A percentile compares a stretch with the other conserved stretches of the same genome.
Evolutionary conservation across 2,113 vertebrate species (phyloP).

Genomic region (Anoura caudifer): DNA sequence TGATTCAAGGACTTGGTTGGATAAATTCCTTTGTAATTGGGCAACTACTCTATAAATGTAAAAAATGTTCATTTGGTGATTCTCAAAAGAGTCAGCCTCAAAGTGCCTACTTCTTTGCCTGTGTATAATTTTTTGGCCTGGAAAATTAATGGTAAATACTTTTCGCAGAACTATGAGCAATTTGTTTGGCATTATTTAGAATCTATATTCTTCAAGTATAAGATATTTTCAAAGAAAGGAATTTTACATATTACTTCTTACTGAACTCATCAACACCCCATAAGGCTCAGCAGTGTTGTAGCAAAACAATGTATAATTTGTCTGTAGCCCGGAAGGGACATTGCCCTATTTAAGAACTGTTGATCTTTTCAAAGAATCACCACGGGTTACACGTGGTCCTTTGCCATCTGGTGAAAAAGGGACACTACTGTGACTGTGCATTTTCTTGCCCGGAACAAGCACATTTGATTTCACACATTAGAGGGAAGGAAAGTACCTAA

Average conservation of each 20-base stretch:
- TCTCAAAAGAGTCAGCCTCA: not conserved
- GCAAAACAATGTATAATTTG: not conserved
- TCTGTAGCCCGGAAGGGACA: not conserved
- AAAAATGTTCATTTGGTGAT: not conserved
- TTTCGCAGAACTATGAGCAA: not conserved
- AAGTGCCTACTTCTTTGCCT: not conserved
- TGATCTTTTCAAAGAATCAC: not conserved
- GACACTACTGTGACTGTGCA: not conserved
- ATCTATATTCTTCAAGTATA: constrained; percentile 10
- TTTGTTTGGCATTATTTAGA: not conserved
- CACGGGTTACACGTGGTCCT: not conserved
- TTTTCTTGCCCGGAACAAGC: not conserved
- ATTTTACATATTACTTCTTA: not conserved
- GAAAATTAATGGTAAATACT: not conserved
- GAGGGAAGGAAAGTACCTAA: not conserved
- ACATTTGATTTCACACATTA: not conserved
- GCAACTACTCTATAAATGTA: not conserved
- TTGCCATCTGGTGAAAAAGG: not conserved
- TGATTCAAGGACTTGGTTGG: not conserved
- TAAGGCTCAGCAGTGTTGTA: not conserved
- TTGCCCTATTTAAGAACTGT: not conserved
- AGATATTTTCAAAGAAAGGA: not conserved
- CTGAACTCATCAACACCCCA: not conserved
- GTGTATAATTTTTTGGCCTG: not conserved
- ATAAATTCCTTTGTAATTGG: not conserved